Evolutionary conservation across 37 sponge, comb jelly and placozoan species (phyloP).

Genomic region (Mnemiopsis leidyi): DNA sequence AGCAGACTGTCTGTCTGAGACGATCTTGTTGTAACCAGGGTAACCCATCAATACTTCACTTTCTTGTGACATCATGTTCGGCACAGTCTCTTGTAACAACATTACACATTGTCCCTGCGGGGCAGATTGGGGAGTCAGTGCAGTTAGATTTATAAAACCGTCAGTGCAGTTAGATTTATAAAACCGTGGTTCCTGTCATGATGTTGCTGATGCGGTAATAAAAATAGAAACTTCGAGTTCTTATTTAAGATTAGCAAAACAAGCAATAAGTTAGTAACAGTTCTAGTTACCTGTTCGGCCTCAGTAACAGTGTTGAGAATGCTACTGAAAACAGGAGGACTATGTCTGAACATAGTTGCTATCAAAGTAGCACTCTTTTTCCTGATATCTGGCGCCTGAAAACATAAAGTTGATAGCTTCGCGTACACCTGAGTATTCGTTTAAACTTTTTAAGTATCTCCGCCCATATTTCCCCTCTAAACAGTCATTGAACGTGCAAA

Average conservation of each 20-base stretch:
- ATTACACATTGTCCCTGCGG: constrained; percentile 25
- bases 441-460: too few species aligned
- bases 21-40: constrained; percentile 40
- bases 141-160: too few species aligned
- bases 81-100: constrained; percentile 35
- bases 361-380: constrained; percentile 7
- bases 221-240: too few species aligned
- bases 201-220: too few species aligned
- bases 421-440: too few species aligned
- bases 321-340: not conserved
- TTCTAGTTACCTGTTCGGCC: not conserved
- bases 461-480: too few species aligned
- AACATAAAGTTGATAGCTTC: too few species aligned
- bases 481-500: not conserved
- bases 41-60: constrained; percentile 30
- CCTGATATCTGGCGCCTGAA: constrained; percentile 5
- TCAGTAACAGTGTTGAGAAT: constrained; percentile 44
- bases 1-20: not conserved
- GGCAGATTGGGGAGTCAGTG: too few species aligned
- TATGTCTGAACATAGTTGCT: constrained; percentile 13
- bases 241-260: too few species aligned
- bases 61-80: constrained; percentile 53
- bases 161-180: too few species aligned
- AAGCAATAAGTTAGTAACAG: too few species aligned
- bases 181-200: too few species aligned